Evolutionary conservation across 2,113 vertebrate genomes (phyloP), one percentile per base, ranked within the genome.

Genomic region (Spermophilus dauricus): DNA sequence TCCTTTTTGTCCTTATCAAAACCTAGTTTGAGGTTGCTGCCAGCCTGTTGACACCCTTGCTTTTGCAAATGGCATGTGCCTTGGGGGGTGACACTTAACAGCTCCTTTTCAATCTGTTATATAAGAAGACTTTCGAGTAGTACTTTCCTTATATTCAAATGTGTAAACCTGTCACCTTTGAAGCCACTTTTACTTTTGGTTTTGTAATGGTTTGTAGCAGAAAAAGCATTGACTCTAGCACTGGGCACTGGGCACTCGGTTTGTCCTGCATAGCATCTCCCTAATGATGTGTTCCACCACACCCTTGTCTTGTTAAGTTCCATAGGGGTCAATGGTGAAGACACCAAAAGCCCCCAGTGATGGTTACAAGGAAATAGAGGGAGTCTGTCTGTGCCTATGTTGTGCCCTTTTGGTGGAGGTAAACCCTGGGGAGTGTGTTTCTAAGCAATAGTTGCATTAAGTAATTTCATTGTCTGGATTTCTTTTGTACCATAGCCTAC

Each of bases 401-500:
- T 84, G 78, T 91, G 70, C 37, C 4, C 4, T 96, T 94, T 75
- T 95, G 63, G 22, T 88, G 30, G n/a, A 96, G 75, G 5, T 82
- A 69, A 86, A 48, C 37, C 28, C 61, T 69, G 72, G 61, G 93
- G 53, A 69, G 45, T 95, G 42, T 95, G 56, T 89, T 92, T 96
- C 51, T 95, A 16, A 96, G 80, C 81, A 96, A 77, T 58, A 94
- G 87, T 63, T 51, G 32, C 96, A 89, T 85, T 91, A 96, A 97
- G 69, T 97, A 97, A 98, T 92, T 93, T 96, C 32, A 96, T 89
- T 97, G 73, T 96, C 73, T 97, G 97, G 86, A 92, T 98, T 97
- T 98, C 83, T 98, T 93, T 67, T 98, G 89, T 96, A 8, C 98
- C 98, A 63, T 98, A 99, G 99, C 99, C 99, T 69, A 99, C 99